Base-by-base conservation (phyloP, 1,140 invertebrate species). In the Pissodes strobi region DNA sequence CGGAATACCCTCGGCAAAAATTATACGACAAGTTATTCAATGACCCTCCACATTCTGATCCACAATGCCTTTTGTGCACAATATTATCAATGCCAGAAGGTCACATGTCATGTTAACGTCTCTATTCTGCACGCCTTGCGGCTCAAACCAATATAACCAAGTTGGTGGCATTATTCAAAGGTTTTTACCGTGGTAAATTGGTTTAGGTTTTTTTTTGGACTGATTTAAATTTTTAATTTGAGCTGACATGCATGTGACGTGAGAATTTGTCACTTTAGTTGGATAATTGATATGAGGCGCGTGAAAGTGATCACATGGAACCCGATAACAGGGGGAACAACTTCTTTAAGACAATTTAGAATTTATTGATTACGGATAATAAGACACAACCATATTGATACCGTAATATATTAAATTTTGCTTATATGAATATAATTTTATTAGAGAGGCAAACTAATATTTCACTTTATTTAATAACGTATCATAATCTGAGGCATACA, bases 401-500 rank as follows among this genome's bases (percentile, higher is more conserved):
- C n/a, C n/a, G n/a, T n/a, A n/a, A n/a, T n/a, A n/a, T n/a, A n/a
- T n/a, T n/a, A n/a, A n/a, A n/a, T n/a, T n/a, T n/a, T n/a, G n/a
- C n/a, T n/a, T n/a, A n/a, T n/a, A n/a, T n/a, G n/a, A n/a, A n/a
- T n/a, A n/a, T n/a, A n/a, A n/a, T n/a, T n/a, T n/a, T n/a, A n/a
- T n/a, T n/a, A n/a, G n/a, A n/a, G n/a, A n/a, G n/a, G n/a, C n/a
- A n/a, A n/a, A 13, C 30, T 23, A 57, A 27, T 23, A 56, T 57
- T 38, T 56, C 3, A 46, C 21, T 64, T 57, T 49, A 17, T 51
- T 62, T 2, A 56, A 12, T 9, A 69, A 25, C 18, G 66, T 64
- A 66, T 77, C 74, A 55, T 69, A 76, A 38, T 76, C 73, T 1
- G 79, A 77, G 4, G 74, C 86, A 69, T 82, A 84, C 72, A 90